These are phyloP conservation scores for Drosophila grimshawi DNA, from an alignment of 1,140 invertebrate species.

Conservation along the genomic window DNA sequence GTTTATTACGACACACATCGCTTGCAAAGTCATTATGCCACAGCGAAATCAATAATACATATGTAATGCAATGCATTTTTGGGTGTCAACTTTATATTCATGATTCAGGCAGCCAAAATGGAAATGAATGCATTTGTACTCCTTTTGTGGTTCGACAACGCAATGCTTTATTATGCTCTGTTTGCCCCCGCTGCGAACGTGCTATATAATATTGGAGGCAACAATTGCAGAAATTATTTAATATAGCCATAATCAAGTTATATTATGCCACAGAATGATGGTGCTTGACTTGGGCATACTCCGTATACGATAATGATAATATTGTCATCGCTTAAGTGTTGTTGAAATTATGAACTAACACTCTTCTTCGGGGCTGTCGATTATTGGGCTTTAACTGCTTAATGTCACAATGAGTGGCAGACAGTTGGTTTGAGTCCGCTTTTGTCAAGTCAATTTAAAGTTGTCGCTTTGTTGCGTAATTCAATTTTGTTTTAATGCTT, in stretches of 20 bases:
- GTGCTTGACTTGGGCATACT: slow-evolving; percentile 1
- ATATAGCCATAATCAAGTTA: slow-evolving; percentile 18
- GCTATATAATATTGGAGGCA: slow-evolving; percentile 3
- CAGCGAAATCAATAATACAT: slow-evolving; percentile 50
- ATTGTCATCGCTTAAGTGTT: too few relatives aligned
- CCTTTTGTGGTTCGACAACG: neutral
- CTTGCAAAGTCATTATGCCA: slow-evolving; percentile 46
- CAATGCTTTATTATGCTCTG: slow-evolving; percentile 15
- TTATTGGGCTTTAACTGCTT: slow-evolving; percentile 45
- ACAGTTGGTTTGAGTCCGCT: neutral
- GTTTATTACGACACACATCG: slow-evolving; percentile 16
- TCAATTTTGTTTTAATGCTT: slow-evolving; percentile 34
- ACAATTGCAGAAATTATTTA: slow-evolving; percentile 32
- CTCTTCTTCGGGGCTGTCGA: slow-evolving; percentile 26
- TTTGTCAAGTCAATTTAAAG: slow-evolving; percentile 47
- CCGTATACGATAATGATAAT: neutral
- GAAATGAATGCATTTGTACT: slow-evolving; percentile 37
- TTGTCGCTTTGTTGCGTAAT: slow-evolving; percentile 49
- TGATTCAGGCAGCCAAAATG: slow-evolving; percentile 14
- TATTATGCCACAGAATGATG: neutral
- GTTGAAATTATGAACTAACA: too few relatives aligned
- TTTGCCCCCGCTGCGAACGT: slow-evolving; percentile 12
- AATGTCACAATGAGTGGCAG: slow-evolving; percentile 32
- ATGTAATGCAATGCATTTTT: slow-evolving; percentile 44
- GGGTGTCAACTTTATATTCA: slow-evolving; percentile 50